These are phyloP conservation scores for Lates japonicus DNA, from an alignment of 2,797 vertebrate genomes.

Conservation along the genomic window DNA sequence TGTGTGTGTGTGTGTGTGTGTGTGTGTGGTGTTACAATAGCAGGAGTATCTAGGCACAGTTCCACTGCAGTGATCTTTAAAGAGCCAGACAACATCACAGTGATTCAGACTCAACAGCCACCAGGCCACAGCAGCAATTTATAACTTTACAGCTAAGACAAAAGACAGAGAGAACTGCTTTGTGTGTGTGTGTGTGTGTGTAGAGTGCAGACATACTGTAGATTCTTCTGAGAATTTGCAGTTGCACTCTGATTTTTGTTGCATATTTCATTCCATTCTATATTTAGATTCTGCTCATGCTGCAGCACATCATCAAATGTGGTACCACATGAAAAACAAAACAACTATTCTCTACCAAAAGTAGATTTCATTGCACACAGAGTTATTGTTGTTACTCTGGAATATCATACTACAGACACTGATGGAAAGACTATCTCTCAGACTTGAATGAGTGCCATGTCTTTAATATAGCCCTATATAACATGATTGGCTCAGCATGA, in stretches of 20 bases:
- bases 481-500: neutral
- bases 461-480: neutral
- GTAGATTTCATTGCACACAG: too few relatives aligned
- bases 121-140: slow-evolving; percentile 22
- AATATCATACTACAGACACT: neutral
- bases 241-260: neutral
- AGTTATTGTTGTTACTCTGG: neutral
- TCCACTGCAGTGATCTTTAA: slow-evolving; percentile 52
- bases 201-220: neutral
- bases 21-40: neutral
- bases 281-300: slow-evolving; percentile 1
- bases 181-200: neutral
- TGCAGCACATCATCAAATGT: neutral
- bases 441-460: neutral
- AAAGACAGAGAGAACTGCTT: neutral
- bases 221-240: neutral
- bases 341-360: neutral
- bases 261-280: slow-evolving; percentile 23
- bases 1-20: slow-evolving; percentile 31
- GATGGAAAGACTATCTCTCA: neutral
- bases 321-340: neutral
- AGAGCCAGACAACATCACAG: slow-evolving; percentile 52
- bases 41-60: slow-evolving; percentile 6
- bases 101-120: slow-evolving; percentile 42
- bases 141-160: slow-evolving; percentile 24